Evolutionary conservation across 2,888 invertebrate species (phyloP), one percentile per base, ranked within the genome.

Genomic region (Callinectes sapidus): DNA sequence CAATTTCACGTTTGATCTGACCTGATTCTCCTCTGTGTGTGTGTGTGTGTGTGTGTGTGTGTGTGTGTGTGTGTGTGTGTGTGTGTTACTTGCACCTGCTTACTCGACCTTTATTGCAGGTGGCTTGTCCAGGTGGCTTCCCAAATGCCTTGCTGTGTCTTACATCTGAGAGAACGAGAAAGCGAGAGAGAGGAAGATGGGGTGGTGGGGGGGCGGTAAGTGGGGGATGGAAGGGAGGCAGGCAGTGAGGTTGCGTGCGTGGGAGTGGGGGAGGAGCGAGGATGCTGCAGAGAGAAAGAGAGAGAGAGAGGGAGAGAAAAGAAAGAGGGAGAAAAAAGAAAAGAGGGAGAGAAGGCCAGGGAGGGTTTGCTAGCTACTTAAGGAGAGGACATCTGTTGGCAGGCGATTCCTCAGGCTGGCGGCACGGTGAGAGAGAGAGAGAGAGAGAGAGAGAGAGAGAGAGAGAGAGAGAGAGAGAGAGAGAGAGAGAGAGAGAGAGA

Each of bases 31-130:
- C 48, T 55, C 5, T 66, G 39, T 89, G 39, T 89, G 61, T 89
- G 61, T 89, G 61, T 89, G 61, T 89, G 61, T 89, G 61, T 89
- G 61, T 61, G 61, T 89, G 61, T 89, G 35, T 89, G 61, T 89
- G 61, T 89, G 61, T 89, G 61, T 89, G 61, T 89, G 61, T 89
- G 61, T 66, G 61, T 89, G 35, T 66, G 61, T 89, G 61, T 32
- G 35, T 66, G 10, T 89, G 23, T 89, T 16, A 71, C 71, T 10
- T 71, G 71, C 71, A 71, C n/a, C n/a, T 71, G 71, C n/a, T 13
- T 71, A 71, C 61, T 71, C 71, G 28, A 61, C 61, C 71, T 28
- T 71, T 71, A 28, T 71, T 71, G 71, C 71, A 71, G 71, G 71
- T n/a, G 71, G 71, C 13, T 71, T 71, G 23, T 10, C 28, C 28